Base-by-base conservation (phyloP, 2,113 vertebrate species). In the Eubucco bourcierii region DNA sequence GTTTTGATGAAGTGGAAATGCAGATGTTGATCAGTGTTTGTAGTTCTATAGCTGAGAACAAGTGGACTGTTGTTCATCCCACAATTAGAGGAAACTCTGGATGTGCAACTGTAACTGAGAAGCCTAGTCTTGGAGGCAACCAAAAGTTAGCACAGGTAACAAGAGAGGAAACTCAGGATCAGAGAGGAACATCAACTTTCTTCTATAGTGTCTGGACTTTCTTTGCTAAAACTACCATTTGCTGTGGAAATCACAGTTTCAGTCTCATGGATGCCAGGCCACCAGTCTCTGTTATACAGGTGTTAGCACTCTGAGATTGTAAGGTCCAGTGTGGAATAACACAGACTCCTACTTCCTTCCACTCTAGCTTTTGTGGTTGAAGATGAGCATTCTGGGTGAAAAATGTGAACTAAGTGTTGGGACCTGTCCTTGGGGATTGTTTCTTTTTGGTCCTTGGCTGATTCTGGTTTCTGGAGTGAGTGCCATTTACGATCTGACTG, bases 21-120 rank as follows among this genome's bases (percentile, higher is more conserved):
- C 70, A 92, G 74, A 53, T 84, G 66, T 81, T 63, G 34, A 21
- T 68, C 21, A 7, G 60, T 55, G 28, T 84, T 84, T 84, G 15
- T 63, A 23, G 37, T 77, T 31, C 25, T 12, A 29, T 84, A 55
- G 50, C 37, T 84, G 59, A 90, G 84, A 84, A 25, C 52, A 46
- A 8, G 11, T 76, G 41, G 25, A 61, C 52, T 86, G 46, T 88
- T 78, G 41, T 68, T 93, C n/a, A 9, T 82, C 7, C 28, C 47
- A 78, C 65, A 80, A 19, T 84, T 60, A 71, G 28, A 90, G 78
- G 81, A 89, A 87, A 28, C 31, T 52, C 10, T 70, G 10, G 46
- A 56, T 80, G 52, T 0, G 0, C 24, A 80, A 29, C 24, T 0
- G 0, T 59, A 76, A 29, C 14, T 76, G 63, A 79, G 63, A 81